These are phyloP conservation scores for Synanthedon formicaeformis DNA, from an alignment of 2,888 invertebrate genomes.

Conservation along the genomic window DNA sequence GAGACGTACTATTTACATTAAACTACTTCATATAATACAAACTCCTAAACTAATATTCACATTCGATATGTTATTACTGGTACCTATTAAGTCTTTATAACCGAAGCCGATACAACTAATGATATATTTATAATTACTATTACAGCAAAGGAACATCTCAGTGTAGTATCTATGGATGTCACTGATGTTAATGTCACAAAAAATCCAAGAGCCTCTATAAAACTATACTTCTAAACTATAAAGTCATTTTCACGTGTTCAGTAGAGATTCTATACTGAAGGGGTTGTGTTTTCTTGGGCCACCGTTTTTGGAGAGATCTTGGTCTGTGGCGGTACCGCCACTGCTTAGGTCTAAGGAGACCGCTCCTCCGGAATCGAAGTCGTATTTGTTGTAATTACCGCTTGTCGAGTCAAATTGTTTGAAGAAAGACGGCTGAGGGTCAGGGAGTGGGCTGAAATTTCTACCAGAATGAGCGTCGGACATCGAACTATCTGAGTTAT, in stretches of 20 bases:
- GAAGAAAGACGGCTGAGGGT: slow-evolving; percentile 59
- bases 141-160: slow-evolving; percentile 49
- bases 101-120: slow-evolving; percentile 47
- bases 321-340: slow-evolving; percentile 49
- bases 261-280: slow-evolving; percentile 89
- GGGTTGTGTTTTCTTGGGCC: slow-evolving; percentile 79
- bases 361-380: slow-evolving; percentile 61
- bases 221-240: slow-evolving; percentile 13
- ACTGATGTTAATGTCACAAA: slow-evolving; percentile 17
- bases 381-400: slow-evolving; percentile 58
- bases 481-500: slow-evolving; percentile 70
- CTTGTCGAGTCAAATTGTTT: slow-evolving; percentile 49
- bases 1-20: slow-evolving; percentile 20
- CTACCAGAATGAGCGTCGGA: slow-evolving; percentile 59
- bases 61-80: slow-evolving; percentile 56
- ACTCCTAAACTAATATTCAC: slow-evolving; percentile 56
- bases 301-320: slow-evolving; percentile 64
- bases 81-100: slow-evolving; percentile 53
- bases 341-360: slow-evolving; percentile 64
- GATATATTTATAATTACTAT: slow-evolving; percentile 19
- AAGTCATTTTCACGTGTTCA: slow-evolving; percentile 76
- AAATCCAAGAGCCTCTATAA: slow-evolving; percentile 43
- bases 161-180: slow-evolving; percentile 29
- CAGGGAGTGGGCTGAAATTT: slow-evolving; percentile 58
- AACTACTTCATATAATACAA: slow-evolving; percentile 67